Base-by-base conservation (phyloP, 2,797 vertebrate genomes). In the Acanthis flammea region DNA sequence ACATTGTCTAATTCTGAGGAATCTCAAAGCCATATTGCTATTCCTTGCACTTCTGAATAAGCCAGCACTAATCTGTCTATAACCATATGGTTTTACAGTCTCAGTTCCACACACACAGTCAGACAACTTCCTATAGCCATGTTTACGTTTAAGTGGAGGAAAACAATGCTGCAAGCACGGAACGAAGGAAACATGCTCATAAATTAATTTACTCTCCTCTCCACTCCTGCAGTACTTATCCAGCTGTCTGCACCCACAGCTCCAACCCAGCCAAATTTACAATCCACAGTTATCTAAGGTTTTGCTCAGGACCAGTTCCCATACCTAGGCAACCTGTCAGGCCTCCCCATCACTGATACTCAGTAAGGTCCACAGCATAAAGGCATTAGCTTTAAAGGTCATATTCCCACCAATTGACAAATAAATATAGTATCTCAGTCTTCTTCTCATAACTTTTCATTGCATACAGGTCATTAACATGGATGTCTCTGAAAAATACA, bases 1-100 rank as follows among this genome's bases (percentile, higher is more conserved):
- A 23, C 4, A 0, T 10, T 44, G 25, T 16, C 58, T 6, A 39
- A 44, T 22, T 41, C 66, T 12, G 8, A 8, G 0, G 2, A 7
- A 10, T 35, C 50, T 90, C 63, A 67, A 33, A 70, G 35, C 19
- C 37, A 67, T 33, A 55, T 6, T 9, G 12, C 35, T 65, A 33
- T 19, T 84, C 55, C 30, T 42, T 54, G 35, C 19, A 31, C 18
- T 44, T 39, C 41, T 79, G 17, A 44, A 33, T 24, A 21, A 53
- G 31, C 19, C 67, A 76, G 25, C 42, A 61, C 39, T 30, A 41
- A 22, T 41, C 33, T 44, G 28, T 58, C n/a, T 28, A 3, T 8
- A 88, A n/a, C 15, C 14, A 50, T 8, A 37, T 0, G 24, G 73
- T 44, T 48, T 67, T 67, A 53, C 18, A 54, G 19, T 11, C 58